Percentiles rank a stretch among this genome's conserved stretches.
Conservation (phyloP, 2,113 vertebrate species). For the Cygnus buccinator region DNA sequence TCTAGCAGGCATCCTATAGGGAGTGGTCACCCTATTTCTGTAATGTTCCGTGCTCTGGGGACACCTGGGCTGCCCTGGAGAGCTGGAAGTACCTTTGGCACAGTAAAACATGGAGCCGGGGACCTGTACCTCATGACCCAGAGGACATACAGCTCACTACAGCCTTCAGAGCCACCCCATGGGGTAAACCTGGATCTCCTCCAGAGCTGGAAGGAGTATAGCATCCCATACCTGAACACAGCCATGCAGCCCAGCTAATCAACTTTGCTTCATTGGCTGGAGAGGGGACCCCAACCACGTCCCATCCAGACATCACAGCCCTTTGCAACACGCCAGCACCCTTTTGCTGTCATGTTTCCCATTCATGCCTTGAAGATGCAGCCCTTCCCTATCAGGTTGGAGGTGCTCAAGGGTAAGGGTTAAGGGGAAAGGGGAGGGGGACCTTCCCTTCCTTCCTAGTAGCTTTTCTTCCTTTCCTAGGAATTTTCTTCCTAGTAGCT, state of each 20-base stretch:
- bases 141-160: accelerated
- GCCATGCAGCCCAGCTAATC: accelerated
- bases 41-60: neutral
- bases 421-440: accelerated
- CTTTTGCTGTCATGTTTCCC: neutral
- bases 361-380: neutral
- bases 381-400: neutral
- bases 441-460: neutral
- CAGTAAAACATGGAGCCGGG: neutral
- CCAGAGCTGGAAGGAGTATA: neutral
- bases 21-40: neutral
- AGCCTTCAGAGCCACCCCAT: neutral
- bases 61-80: neutral
- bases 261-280: neutral
- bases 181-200: neutral
- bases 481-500: no score
- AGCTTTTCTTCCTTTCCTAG: no score
- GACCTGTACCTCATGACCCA: no score
- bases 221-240: neutral
- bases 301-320: neutral
- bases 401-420: neutral
- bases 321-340: neutral
- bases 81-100: neutral
- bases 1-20: neutral
- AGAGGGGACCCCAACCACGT: neutral